Conservation (phyloP, 2,888 invertebrate genomes). For the Sphaerophoria taeniata region DNA sequence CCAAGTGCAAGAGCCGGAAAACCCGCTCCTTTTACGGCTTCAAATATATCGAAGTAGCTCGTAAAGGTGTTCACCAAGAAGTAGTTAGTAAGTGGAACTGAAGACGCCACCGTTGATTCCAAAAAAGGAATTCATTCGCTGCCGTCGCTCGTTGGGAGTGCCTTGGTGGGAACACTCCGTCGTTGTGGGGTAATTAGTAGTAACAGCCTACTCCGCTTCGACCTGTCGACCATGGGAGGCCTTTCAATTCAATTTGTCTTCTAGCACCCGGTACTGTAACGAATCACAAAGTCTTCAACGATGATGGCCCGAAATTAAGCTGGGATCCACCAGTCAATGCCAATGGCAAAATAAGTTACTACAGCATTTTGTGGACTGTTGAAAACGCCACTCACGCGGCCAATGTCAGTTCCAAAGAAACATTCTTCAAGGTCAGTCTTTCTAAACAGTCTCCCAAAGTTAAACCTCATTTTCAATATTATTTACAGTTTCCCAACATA, state of each 20-base stretch:
- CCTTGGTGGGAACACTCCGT: too few species aligned
- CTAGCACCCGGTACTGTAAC: constrained; percentile 82
- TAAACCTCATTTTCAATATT: background rate
- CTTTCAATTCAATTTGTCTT: background rate
- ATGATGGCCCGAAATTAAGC: constrained; percentile 80
- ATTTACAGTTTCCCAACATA: constrained; percentile 80
- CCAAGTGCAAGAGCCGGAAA: too few species aligned
- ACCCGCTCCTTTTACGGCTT: too few species aligned
- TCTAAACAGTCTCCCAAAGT: constrained; percentile 77
- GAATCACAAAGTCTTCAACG: constrained; percentile 79
- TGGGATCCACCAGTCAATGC: constrained; percentile 82
- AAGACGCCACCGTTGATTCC: too few species aligned
- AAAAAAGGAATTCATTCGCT: too few species aligned
- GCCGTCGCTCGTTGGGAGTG: too few species aligned
- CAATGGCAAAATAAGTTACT: constrained; percentile 81
- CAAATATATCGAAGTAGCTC: too few species aligned
- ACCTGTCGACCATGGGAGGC: too few species aligned
- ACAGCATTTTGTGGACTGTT: constrained; percentile 81
- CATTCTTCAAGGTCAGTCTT: constrained; percentile 77
- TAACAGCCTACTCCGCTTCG: too few species aligned
- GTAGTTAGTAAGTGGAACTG: too few species aligned
- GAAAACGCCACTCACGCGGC: constrained; percentile 80
- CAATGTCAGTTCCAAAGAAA: constrained; percentile 76
- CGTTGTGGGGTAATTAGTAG: too few species aligned
- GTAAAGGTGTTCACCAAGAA: too few species aligned